Conservation (phyloP, 1,140 invertebrate genomes). For the Leptinotarsa undecemlineata region DNA sequence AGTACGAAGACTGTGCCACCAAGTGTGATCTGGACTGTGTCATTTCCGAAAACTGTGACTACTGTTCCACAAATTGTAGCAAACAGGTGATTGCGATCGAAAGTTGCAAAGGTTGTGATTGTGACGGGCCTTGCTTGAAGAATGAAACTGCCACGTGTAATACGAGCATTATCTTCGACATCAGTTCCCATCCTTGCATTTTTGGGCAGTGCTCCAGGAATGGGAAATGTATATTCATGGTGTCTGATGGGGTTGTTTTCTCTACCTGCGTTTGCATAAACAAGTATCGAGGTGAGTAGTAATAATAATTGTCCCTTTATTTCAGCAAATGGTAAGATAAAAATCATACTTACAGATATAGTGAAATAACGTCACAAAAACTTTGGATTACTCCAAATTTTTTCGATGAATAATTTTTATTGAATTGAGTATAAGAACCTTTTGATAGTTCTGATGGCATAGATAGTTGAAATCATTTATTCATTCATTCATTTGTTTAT, state of each 20-base stretch:
- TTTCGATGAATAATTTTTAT: too few relatives aligned
- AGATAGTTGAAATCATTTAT: too few relatives aligned
- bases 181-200: slow-evolving; percentile 70
- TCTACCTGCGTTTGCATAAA: slow-evolving; percentile 73
- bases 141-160: slow-evolving; percentile 54
- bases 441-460: too few relatives aligned
- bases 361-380: too few relatives aligned
- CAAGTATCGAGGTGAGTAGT: slow-evolving; percentile 65
- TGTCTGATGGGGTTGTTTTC: slow-evolving; percentile 75
- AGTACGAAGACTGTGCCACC: slow-evolving; percentile 38
- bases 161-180: slow-evolving; percentile 62
- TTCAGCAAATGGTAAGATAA: background rate
- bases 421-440: too few relatives aligned
- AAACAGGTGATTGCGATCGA: slow-evolving; percentile 46
- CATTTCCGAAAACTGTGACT: slow-evolving; percentile 36
- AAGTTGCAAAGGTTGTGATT: slow-evolving; percentile 54
- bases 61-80: slow-evolving; percentile 52
- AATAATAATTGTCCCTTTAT: background rate
- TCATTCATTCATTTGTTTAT: too few relatives aligned
- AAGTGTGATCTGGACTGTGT: slow-evolving; percentile 47
- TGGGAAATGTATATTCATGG: slow-evolving; percentile 72
- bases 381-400: too few relatives aligned
- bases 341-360: too few relatives aligned
- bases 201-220: slow-evolving; percentile 67
- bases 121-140: slow-evolving; percentile 49